Percentiles rank a stretch among this genome's conserved stretches.
These are phyloP conservation scores for Malurus leucopterus DNA, from an alignment of 2,797 vertebrate genomes.

Conservation along the genomic window DNA sequence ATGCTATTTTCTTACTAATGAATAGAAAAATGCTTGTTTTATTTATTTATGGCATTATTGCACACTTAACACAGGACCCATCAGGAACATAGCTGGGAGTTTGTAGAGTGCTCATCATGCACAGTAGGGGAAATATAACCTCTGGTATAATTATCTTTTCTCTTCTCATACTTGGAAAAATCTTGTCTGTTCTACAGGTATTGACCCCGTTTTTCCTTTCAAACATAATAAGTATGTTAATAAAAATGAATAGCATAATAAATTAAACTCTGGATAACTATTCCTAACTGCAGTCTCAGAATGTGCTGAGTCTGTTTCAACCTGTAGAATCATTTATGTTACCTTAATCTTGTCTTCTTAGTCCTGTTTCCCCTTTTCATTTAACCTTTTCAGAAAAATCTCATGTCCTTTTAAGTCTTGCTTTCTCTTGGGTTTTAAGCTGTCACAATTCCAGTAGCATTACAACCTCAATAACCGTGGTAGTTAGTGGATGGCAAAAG, in stretches of 20 bases:
- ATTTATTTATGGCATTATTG: neutral
- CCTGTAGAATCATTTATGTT: neutral
- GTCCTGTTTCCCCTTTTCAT: neutral
- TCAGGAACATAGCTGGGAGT: neutral
- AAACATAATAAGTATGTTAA: neutral
- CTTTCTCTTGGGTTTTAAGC: neutral
- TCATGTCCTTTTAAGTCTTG: neutral
- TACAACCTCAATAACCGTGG: neutral
- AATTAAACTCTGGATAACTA: neutral
- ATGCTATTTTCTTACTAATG: neutral
- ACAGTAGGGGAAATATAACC: neutral
- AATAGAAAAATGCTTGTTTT: neutral
- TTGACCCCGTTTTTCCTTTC: neutral
- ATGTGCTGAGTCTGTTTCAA: neutral
- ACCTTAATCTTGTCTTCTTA: neutral
- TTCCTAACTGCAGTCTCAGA: neutral
- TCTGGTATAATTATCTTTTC: neutral
- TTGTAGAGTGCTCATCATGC: neutral
- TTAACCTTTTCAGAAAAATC: conserved; percentile 1
- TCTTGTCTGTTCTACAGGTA: neutral
- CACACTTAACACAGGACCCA: neutral
- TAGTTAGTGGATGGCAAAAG: neutral
- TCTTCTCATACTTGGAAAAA: neutral
- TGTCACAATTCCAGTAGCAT: neutral
- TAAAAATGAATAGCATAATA: neutral